Evolutionary conservation across 2,797 vertebrate genomes (phyloP).

Genomic region (Melanotaenia parkinsoni): DNA sequence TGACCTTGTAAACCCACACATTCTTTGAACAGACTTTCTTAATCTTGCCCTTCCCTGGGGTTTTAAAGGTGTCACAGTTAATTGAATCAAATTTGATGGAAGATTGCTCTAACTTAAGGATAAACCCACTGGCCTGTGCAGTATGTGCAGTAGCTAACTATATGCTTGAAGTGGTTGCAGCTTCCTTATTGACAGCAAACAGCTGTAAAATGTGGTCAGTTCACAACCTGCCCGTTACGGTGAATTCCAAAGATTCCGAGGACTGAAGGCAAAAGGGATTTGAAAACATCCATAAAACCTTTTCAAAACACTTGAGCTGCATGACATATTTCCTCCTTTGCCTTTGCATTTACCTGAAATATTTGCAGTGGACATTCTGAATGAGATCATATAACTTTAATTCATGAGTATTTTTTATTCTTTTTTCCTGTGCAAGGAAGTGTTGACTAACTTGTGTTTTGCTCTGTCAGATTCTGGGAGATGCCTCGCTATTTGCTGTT

Average conservation of each 20-base stretch:
- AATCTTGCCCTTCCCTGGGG: neutral
- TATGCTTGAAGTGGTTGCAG: neutral
- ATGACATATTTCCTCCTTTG: neutral
- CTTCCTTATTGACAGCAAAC: slow-evolving; percentile 31
- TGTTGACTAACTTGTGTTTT: neutral
- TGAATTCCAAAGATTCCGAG: slow-evolving; percentile 24
- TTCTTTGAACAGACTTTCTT: slow-evolving; percentile 20
- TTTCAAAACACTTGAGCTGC: slow-evolving; percentile 13
- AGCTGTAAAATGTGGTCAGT: slow-evolving; percentile 12
- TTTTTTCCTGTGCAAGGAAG: neutral
- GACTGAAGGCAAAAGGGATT: slow-evolving; percentile 20
- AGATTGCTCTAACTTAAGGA: slow-evolving; percentile 4
- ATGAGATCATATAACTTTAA: neutral
- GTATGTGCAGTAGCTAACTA: too few relatives aligned
- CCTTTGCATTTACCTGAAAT: neutral
- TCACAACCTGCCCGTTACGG: slow-evolving; percentile 6
- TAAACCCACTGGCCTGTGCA: neutral
- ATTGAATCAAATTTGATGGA: slow-evolving; percentile 11
- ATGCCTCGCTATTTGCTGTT: neutral
- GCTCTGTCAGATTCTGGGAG: neutral
- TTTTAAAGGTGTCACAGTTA: slow-evolving; percentile 8
- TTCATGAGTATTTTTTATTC: neutral
- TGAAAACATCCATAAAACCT: slow-evolving; percentile 30
- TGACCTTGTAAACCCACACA: slow-evolving; percentile 46
- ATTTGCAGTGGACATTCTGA: too few relatives aligned